phyloP scores from a whole-genome alignment of 2,797 vertebrate genomes.

The Eidolon dupreanum region DNA sequence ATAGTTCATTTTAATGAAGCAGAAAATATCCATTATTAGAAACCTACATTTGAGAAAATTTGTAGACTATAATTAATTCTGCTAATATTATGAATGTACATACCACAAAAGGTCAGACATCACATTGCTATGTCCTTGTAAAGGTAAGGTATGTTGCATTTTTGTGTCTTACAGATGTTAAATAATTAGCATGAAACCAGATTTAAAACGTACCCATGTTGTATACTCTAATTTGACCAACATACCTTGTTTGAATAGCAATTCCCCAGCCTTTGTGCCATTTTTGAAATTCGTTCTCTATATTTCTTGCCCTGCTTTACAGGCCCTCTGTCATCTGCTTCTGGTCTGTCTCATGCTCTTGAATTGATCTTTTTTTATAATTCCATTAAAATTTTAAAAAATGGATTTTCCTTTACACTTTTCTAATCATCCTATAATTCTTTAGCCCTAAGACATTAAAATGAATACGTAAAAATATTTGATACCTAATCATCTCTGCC shows the following conservation, averaged over 20 bases:
- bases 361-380: conserved; percentile 72
- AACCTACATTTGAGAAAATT: conserved; percentile 51
- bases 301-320: conserved; percentile 8
- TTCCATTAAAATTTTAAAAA: conserved; percentile 68
- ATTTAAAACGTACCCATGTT: not conserved
- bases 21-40: conserved; percentile 50
- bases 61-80: conserved; percentile 11
- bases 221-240: not conserved
- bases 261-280: not conserved
- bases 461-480: conserved; percentile 76
- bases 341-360: conserved; percentile 40
- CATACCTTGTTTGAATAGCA: not conserved
- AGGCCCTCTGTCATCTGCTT: conserved; percentile 26
- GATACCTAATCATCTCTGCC: conserved; percentile 66
- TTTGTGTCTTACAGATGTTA: not conserved
- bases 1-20: conserved; percentile 54
- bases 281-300: not conserved
- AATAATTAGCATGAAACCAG: conserved; percentile 19
- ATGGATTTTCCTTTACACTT: conserved; percentile 68
- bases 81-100: conserved; percentile 33
- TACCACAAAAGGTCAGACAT: not conserved
- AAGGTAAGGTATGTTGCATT: not conserved
- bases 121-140: not conserved
- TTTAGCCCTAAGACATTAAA: conserved; percentile 72
- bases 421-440: conserved; percentile 74